These are phyloP conservation scores for Lysandra bellargus DNA, from an alignment of 2,888 invertebrate genomes.

Conservation along the genomic window DNA sequence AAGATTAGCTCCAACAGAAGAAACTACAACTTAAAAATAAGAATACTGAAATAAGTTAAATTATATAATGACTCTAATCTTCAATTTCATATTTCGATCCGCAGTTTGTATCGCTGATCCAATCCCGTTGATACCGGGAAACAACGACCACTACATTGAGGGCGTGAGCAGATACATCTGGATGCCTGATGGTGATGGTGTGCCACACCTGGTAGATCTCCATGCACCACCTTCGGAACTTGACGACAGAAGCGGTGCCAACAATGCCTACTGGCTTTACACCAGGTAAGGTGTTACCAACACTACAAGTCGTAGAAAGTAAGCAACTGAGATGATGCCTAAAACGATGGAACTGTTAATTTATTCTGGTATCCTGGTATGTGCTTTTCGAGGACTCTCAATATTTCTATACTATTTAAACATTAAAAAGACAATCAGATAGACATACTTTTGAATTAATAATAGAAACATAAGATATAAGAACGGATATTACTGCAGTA, in stretches of 20 bases:
- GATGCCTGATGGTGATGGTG: slow-evolving; percentile 53
- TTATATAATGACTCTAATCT: not conserved
- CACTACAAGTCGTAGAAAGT: too few species aligned
- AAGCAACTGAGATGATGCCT: too few species aligned
- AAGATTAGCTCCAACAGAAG: too few species aligned
- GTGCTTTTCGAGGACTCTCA: too few species aligned
- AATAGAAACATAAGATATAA: too few species aligned
- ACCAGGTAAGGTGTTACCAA: slow-evolving; percentile 43
- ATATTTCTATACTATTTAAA: not conserved
- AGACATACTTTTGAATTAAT: too few species aligned
- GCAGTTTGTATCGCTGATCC: slow-evolving; percentile 37
- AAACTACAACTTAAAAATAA: too few species aligned
- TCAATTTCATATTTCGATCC: not conserved
- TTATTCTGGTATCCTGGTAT: too few species aligned
- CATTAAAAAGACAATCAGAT: not conserved
- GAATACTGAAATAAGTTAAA: not conserved
- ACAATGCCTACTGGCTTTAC: slow-evolving; percentile 52
- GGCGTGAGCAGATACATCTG: slow-evolving; percentile 55
- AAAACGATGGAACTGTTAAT: too few species aligned
- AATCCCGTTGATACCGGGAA: slow-evolving; percentile 46
- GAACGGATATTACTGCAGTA: too few species aligned
- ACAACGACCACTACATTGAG: slow-evolving; percentile 52
- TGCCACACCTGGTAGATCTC: slow-evolving; percentile 50
- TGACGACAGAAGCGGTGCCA: slow-evolving; percentile 46
- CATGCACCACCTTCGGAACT: slow-evolving; percentile 45